Evolutionary conservation across 2,888 invertebrate genomes (phyloP), one percentile per base, ranked within the genome.

Genomic region (Atrina japonica): DNA sequence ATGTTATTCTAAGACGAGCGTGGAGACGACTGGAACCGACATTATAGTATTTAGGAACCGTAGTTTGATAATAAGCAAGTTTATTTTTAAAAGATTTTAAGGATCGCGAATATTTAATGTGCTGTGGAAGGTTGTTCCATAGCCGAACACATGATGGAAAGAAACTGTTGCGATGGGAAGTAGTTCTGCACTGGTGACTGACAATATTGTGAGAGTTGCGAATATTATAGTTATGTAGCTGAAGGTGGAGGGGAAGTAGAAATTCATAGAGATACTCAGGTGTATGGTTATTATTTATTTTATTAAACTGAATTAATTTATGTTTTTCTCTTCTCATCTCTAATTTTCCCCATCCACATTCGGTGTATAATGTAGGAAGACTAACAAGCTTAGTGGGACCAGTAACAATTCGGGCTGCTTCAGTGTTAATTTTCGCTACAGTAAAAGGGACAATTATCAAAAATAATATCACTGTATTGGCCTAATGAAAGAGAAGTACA

Each of bases 391-490:
- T 61, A 41, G 61, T 61, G 11, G 29, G 47, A 47, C 61, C 61
- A 16, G 49, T 61, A 9, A 61, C 61, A 35, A 61, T 61, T 47
- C 61, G 47, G 5, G 61, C 49, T 5, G 58, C 58, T 18, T 58
- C 58, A 6, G 21, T 3, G 5, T 58, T 29, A 6, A 58, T 41
- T n/a, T 58, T 58, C 11, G 30, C 41, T 21, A 23, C 23, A 9
- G 41, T 16, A 6, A 16, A 6, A 11, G 2, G 43, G n/a, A 30
- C 25, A 35, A 18, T 40, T 41, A 23, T 59, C 41, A 5, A 35
- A 59, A 59, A 45, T 45, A 11, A 41, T 23, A 18, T 35, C 43
- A 6, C 3, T 27, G 18, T 59, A 59, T 35, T 7, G 35, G 35
- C 35, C 35, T 35, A 11, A 35, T 11, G n/a, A 35, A 41, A 16